Conservation (phyloP, 2,797 vertebrate species). For the Helarctos malayanus region DNA sequence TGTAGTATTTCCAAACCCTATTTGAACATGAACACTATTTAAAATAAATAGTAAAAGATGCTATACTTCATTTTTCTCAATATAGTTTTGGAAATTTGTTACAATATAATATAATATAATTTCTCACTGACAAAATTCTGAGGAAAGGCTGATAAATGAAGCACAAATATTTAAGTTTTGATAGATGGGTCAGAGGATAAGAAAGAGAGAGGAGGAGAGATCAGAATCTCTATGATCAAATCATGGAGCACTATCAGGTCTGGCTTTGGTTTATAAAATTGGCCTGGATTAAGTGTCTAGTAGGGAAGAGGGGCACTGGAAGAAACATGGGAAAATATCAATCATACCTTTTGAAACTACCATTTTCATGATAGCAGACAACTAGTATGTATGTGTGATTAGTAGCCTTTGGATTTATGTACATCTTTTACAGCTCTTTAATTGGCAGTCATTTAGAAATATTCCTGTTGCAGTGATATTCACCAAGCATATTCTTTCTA, state of each 20-base stretch:
- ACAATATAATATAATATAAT: not conserved
- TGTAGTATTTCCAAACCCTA: not conserved
- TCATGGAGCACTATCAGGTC: not conserved
- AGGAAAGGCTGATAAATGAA: not conserved
- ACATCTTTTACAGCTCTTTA: not conserved
- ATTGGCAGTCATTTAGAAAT: slow-evolving; percentile 42
- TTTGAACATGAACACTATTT: not conserved
- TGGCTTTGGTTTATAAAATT: not conserved
- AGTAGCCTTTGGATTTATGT: slow-evolving; percentile 36
- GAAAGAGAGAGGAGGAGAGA: not conserved
- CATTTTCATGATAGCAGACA: slow-evolving; percentile 5
- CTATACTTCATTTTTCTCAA: not conserved
- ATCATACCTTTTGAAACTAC: not conserved
- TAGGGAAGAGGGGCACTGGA: not conserved
- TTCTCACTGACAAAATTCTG: slow-evolving; percentile 43
- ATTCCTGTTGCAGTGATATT: slow-evolving; percentile 47
- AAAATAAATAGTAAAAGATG: not conserved
- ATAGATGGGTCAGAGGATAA: not conserved
- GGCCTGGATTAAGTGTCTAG: not conserved
- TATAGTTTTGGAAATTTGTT: slow-evolving; percentile 40
- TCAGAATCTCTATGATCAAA: not conserved
- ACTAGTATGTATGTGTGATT: not conserved
- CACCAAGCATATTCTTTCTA: slow-evolving; percentile 55
- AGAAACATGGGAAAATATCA: not conserved
- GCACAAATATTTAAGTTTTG: not conserved